Evolutionary conservation across 64 coral and sea anemone genomes (phyloP), one percentile per base, ranked within the genome.

Genomic region (Acropora tenuis): DNA sequence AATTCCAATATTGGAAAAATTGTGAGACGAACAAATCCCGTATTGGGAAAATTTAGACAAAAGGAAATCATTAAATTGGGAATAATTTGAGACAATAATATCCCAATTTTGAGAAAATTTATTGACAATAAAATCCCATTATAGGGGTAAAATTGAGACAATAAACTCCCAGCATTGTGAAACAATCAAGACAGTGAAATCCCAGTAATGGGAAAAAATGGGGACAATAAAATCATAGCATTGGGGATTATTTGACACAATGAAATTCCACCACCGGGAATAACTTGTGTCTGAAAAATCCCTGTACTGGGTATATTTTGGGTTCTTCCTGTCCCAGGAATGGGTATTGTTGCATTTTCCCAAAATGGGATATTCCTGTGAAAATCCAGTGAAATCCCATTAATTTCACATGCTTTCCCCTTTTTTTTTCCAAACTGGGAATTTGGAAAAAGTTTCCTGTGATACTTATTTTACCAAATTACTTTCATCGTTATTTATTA

Each of bases 361-460:
- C 67, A 71, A 71, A 71, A 8, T 71, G 67, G 67, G 67, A 71
- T 2, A 71, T 6, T 71, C 67, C 0, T 71, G 67, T 16, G 17
- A 71, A 71, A 71, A 2, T 8, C 67, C 67, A 71, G 1, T 71
- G 17, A 6, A 71, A 71, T 30, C 67, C 5, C 13, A 18, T 71
- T 71, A 71, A 71, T 71, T 71, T 71, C 67, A 71, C 67, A 71
- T 71, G 4, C 17, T 71, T 71, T 71, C 67, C 67, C 67, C n/a
- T n/a, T n/a, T n/a, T n/a, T n/a, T n/a, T n/a, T n/a, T n/a, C n/a
- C n/a, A n/a, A n/a, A n/a, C 52, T 55, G 52, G 52, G 52, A 55
- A 55, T 55, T 55, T 55, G 0, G 52, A n/a, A 4, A 55, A 10
- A 55, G 52, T 55, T 55, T 55, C 52, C 52, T 55, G 52, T 55